Conservation (phyloP, 2,888 invertebrate species). For the Beris morrisii region DNA sequence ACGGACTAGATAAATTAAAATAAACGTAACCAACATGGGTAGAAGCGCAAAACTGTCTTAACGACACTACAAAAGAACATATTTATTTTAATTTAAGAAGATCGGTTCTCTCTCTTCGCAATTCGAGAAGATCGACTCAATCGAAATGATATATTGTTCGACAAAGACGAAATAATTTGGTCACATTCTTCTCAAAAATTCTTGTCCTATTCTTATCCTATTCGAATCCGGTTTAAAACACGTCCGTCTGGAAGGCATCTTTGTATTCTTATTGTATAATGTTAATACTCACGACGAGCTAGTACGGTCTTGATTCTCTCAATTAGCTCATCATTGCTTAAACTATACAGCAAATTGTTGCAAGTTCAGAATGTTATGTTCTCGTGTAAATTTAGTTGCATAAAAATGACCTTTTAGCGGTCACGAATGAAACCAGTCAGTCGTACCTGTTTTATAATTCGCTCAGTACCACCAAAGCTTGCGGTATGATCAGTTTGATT, state of each 20-base stretch:
- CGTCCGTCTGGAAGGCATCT: slow-evolving; percentile 23
- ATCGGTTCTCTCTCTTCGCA: no score
- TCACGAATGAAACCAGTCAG: slow-evolving; percentile 23
- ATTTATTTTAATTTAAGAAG: no score
- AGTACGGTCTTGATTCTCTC: slow-evolving; percentile 16
- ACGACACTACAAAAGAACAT: no score
- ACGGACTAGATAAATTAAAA: no score
- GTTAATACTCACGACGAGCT: neutral
- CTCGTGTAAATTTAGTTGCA: slow-evolving; percentile 22
- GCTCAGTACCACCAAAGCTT: no score
- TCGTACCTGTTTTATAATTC: neutral
- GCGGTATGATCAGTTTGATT: no score
- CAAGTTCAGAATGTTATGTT: slow-evolving; percentile 14
- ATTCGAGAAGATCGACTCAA: no score
- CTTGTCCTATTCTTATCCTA: slow-evolving; percentile 4
- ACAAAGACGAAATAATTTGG: no score
- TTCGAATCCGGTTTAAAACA: slow-evolving; percentile 21
- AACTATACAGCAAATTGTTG: neutral
- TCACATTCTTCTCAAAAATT: no score
- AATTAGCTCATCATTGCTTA: slow-evolving; percentile 15
- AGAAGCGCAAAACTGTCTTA: no score
- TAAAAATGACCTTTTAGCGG: slow-evolving; percentile 31
- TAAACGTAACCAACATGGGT: no score
- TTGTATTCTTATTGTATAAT: neutral
- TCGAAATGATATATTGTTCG: no score